phyloP scores from a whole-genome alignment of 2,888 invertebrate genomes.

The Eucera pruinosa region DNA sequence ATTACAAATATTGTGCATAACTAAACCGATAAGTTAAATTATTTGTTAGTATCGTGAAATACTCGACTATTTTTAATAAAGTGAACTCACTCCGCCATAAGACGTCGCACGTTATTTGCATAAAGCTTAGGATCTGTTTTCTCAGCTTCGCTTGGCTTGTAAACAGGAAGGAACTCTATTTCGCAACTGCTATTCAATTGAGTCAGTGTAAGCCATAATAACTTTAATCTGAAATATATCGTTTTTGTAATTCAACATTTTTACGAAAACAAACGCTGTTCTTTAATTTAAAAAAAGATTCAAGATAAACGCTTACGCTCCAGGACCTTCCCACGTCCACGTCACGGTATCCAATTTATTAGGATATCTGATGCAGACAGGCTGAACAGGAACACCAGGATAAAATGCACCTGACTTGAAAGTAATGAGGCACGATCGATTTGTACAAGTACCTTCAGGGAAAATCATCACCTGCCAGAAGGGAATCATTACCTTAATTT shows the following conservation, averaged over 20 bases:
- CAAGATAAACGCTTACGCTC: conserved; percentile 93
- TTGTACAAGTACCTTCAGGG: conserved; percentile 98
- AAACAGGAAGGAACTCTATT: conserved; percentile 96
- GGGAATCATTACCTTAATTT: conserved; percentile 9
- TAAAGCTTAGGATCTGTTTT: conserved; percentile 94
- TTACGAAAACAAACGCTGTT: too few relatives aligned
- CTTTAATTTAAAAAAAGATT: too few relatives aligned
- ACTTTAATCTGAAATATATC: conserved; percentile 89
- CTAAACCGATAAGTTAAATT: not conserved
- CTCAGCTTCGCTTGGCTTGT: conserved; percentile 94
- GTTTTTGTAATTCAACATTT: too few relatives aligned
- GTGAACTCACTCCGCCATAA: conserved; percentile 94
- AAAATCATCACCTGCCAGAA: conserved; percentile 92
- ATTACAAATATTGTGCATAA: not conserved
- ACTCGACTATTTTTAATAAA: not conserved
- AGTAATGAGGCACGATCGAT: conserved; percentile 94
- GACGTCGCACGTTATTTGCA: conserved; percentile 94
- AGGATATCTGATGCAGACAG: conserved; percentile 95
- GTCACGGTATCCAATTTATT: conserved; percentile 95
- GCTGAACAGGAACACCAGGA: conserved; percentile 97
- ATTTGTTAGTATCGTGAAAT: not conserved
- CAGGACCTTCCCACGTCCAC: conserved; percentile 98
- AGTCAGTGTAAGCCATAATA: conserved; percentile 95
- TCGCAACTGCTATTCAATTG: conserved; percentile 95
- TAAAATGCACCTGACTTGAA: conserved; percentile 97